Percentiles rank a stretch among this genome's conserved stretches.
Conservation (phyloP, 2,797 vertebrate genomes). For the Megalops cyprinoides region DNA sequence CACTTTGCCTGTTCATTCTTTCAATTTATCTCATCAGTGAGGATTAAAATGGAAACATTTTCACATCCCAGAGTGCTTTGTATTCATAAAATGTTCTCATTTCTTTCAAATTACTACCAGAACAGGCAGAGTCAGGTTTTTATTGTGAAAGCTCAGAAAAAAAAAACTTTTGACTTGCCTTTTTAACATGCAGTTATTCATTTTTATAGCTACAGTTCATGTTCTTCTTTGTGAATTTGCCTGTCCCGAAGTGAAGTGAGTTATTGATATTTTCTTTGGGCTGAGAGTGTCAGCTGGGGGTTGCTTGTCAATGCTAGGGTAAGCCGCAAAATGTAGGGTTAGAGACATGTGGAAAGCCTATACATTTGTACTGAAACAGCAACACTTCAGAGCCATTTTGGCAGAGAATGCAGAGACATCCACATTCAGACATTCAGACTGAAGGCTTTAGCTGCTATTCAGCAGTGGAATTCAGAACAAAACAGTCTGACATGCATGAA, state of each 20-base stretch:
- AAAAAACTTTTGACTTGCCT: not conserved
- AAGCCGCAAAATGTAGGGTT: conserved; percentile 3
- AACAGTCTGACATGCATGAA: not conserved
- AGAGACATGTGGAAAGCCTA: not conserved
- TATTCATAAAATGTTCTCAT: not conserved
- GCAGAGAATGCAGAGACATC: not conserved
- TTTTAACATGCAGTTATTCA: not conserved
- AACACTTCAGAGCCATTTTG: not conserved
- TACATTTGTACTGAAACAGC: not conserved
- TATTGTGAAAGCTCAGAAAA: not conserved
- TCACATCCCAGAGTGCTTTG: not conserved
- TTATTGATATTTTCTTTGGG: not conserved
- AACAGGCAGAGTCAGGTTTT: not conserved
- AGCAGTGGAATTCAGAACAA: not conserved
- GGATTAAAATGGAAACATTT: not conserved
- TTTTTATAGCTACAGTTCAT: not conserved
- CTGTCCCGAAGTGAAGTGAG: not conserved
- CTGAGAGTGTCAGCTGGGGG: not conserved
- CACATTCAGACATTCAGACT: not conserved
- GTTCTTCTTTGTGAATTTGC: not conserved
- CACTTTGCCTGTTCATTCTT: not conserved
- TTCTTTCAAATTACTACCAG: not conserved
- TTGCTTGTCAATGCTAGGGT: not conserved
- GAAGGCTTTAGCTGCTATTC: too few species aligned
- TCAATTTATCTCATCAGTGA: conserved; percentile 3